phyloP scores from a whole-genome alignment of 37 sponge, comb jelly and placozoan genomes.

The Spongia lamella region DNA sequence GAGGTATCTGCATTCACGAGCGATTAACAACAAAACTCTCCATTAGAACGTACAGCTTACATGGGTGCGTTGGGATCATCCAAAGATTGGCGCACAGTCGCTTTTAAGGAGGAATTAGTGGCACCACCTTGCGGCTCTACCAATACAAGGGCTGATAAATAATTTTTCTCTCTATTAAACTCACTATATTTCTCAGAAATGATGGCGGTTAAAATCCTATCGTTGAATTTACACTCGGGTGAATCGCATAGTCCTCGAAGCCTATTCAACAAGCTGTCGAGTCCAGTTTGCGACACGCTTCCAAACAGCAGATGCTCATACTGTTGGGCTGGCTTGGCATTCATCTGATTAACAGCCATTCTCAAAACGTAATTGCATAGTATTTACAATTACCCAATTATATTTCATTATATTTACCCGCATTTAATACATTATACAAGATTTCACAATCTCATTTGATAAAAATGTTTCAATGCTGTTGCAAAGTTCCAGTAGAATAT shows the following conservation, averaged over 20 bases:
- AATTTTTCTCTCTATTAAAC: no score
- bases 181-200: conserved; percentile 57
- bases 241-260: conserved; percentile 74
- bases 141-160: no score
- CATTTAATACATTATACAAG: no score
- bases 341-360: neutral
- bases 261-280: conserved; percentile 54
- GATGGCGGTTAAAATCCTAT: conserved; percentile 1
- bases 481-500: no score
- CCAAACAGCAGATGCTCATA: conserved; percentile 70
- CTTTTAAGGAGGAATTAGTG: conserved; percentile 16
- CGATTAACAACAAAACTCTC: neutral
- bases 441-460: no score
- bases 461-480: no score
- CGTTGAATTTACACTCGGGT: conserved; percentile 36
- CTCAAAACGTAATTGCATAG: no score
- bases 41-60: conserved; percentile 27
- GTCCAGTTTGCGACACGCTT: conserved; percentile 48
- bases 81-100: conserved; percentile 67
- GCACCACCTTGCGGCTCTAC: neutral
- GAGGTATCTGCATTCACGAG: conserved; percentile 43
- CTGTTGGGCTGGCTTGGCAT: neutral
- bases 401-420: no score
- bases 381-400: no score
- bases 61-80: conserved; percentile 51